phyloP scores from a whole-genome alignment of 2,888 invertebrate genomes.

The Pristionchus fissidentatus region DNA sequence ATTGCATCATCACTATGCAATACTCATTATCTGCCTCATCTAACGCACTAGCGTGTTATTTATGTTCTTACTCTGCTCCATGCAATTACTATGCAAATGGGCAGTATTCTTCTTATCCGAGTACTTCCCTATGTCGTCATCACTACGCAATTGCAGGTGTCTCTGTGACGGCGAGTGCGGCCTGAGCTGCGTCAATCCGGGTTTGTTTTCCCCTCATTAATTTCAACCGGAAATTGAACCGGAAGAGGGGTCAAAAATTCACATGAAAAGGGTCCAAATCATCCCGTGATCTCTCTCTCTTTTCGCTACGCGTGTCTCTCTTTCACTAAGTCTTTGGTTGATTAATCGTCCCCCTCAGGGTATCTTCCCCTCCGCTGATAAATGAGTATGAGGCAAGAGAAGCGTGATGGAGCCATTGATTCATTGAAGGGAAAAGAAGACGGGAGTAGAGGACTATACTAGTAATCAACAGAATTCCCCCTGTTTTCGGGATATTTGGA shows the following conservation, averaged over 20 bases:
- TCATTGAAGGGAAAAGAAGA: not conserved
- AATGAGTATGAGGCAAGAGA: constrained; percentile 34
- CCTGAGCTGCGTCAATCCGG: constrained; percentile 96
- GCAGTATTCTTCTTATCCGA: too few relatives aligned
- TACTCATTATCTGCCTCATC: not conserved
- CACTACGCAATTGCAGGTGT: constrained; percentile 84
- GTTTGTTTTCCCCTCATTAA: constrained; percentile 78
- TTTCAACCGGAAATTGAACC: not conserved
- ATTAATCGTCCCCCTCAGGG: not conserved
- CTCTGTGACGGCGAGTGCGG: constrained; percentile 95
- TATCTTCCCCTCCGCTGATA: constrained; percentile 22
- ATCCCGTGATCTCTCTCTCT: constrained; percentile 17
- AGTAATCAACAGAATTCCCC: too few relatives aligned
- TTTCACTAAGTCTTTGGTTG: not conserved
- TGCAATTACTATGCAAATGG: too few relatives aligned
- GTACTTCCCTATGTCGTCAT: too few relatives aligned
- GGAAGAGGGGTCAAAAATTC: not conserved
- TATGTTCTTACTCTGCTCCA: not conserved
- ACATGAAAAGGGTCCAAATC: not conserved
- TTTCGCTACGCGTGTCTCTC: not conserved
- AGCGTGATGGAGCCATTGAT: not conserved
- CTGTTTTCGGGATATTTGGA: too few relatives aligned
- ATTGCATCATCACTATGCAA: not conserved
- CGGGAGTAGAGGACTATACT: not conserved
- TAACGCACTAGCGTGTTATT: not conserved